Base-by-base conservation (phyloP, 2,888 invertebrate species). In the Campoplex capitator region DNA sequence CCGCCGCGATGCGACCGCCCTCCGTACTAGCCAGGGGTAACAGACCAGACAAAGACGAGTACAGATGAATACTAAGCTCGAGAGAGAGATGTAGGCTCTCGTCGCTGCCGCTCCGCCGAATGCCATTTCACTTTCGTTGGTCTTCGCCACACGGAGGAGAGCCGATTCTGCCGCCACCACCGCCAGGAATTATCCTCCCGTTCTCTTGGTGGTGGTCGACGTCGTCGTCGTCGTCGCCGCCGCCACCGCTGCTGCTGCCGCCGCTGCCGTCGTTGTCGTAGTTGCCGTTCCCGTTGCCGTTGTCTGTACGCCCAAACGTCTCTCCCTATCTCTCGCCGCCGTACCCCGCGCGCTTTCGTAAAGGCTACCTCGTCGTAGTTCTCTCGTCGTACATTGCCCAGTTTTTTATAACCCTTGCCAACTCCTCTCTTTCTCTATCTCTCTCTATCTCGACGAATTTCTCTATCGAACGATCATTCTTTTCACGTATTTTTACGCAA, bases 81-180 rank as follows among this genome's bases (percentile, higher is more conserved):
- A 70, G 75, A 76, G 65, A 32, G 70, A 84, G 48, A 78, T 54
- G 83, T 62, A 42, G 56, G 35, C 32, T 54, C 62, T 82, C 82
- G 81, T 77, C 74, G 84, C 62, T 86, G 84, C 73, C 54, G 83
- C 88, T 75, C 71, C 78, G 88, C 89, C 92, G 93, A 94, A 94
- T 94, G 94, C 94, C 94, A 94, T 94, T 94, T 94, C 94, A 94
- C 94, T 94, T 94, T 94, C 94, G 94, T 94, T 94, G 93, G 93
- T 93, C 93, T 93, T 93, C 93, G 93, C 93, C 91, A 92, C 92
- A 92, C 92, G 92, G 92, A 91, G 92, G 93, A 93, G 93, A 92
- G 93, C 88, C 85, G 89, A 84, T 85, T 85, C 88, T 86, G 87
- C 85, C 83, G 85, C 81, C 67, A 78, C 80, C 71, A 79, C 86